A percentile compares a stretch with the other conserved stretches of the same genome.
These are phyloP conservation scores for Melinaea menophilus DNA, from an alignment of 2,888 invertebrate genomes.

Conservation along the genomic window DNA sequence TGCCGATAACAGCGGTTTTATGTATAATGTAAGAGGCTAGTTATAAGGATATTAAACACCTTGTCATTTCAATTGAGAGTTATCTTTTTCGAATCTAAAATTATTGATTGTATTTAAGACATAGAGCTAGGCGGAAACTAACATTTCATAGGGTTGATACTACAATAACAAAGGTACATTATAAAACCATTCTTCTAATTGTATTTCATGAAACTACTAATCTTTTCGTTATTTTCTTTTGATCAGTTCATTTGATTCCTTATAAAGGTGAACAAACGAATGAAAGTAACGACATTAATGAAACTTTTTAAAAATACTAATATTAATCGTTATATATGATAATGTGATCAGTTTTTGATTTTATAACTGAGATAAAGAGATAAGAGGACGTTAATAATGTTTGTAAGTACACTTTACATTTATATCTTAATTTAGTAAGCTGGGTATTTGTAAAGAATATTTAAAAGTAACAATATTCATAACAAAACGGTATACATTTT, in stretches of 20 bases:
- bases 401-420: background rate
- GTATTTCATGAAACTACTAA: too few species aligned
- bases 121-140: too few species aligned
- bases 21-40: background rate
- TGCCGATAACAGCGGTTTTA: constrained; percentile 10
- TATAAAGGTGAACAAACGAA: too few species aligned
- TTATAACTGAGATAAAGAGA: constrained; percentile 1
- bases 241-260: too few species aligned
- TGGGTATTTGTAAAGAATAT: background rate
- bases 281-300: too few species aligned
- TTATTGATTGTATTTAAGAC: background rate
- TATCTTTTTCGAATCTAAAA: background rate
- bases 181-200: too few species aligned
- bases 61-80: constrained; percentile 1
- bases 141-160: too few species aligned
- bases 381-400: background rate
- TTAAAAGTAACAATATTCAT: background rate
- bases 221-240: too few species aligned
- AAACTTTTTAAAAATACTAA: background rate
- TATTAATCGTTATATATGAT: background rate
- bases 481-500: background rate
- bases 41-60: constrained; percentile 1
- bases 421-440: background rate
- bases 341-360: too few species aligned
- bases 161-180: too few species aligned